Evolutionary conservation across 2,888 invertebrate species (phyloP).

Genomic region (Cataglyphis cursor): DNA sequence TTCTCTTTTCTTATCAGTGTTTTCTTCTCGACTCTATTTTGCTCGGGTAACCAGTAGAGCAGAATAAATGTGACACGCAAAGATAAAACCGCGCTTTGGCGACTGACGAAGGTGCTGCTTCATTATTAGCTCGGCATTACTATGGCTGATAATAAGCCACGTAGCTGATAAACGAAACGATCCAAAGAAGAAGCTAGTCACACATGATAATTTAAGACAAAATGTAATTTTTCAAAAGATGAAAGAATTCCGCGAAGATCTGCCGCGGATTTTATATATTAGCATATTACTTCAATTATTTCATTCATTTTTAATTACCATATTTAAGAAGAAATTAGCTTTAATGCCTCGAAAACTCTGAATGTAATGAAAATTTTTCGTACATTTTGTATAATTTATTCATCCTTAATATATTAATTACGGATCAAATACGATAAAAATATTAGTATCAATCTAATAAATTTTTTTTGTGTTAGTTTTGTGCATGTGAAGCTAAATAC

Average conservation of each 20-base stretch:
- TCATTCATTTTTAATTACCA: neutral
- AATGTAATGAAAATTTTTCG: neutral
- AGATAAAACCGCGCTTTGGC: slow-evolving; percentile 30
- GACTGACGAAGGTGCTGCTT: slow-evolving; percentile 46
- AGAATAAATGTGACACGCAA: slow-evolving; percentile 21
- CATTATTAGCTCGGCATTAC: slow-evolving; percentile 46
- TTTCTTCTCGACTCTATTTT: neutral
- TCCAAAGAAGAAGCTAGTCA: neutral
- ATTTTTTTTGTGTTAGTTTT: neutral
- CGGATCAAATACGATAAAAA: neutral
- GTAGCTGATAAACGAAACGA: slow-evolving; percentile 30
- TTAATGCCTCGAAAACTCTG: neutral
- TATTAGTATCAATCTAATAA: neutral
- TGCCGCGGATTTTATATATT: neutral
- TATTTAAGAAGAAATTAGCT: neutral
- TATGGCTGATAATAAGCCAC: slow-evolving; percentile 46
- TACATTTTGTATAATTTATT: neutral
- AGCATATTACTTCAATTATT: neutral
- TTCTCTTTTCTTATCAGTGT: neutral
- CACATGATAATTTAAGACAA: neutral
- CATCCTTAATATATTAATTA: neutral
- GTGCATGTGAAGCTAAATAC: neutral
- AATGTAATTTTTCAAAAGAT: neutral
- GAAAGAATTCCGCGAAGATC: neutral
- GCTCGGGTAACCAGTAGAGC: neutral